Percentiles rank a stretch among this genome's conserved stretches.
phyloP scores from a whole-genome alignment of 2,888 invertebrate species.

The Atherix ibis region DNA sequence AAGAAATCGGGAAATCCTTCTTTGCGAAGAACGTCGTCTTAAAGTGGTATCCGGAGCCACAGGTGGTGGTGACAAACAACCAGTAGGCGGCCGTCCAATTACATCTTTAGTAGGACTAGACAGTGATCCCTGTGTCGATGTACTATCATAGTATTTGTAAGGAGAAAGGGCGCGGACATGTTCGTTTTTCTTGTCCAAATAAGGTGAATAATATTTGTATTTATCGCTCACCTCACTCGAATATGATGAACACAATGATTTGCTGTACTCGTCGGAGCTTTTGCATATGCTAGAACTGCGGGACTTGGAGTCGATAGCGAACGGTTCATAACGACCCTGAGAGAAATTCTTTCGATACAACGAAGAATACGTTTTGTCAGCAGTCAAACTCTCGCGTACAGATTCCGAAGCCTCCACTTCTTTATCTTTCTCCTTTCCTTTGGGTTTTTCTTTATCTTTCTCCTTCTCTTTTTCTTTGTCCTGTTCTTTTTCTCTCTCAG shows the following conservation, averaged over 20 bases:
- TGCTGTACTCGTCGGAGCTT: conserved; percentile 19
- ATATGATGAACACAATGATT: conserved; percentile 21
- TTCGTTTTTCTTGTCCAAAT: conserved; percentile 19
- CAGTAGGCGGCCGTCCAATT: conserved; percentile 25
- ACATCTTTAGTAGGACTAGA: conserved; percentile 11
- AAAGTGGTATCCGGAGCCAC: conserved; percentile 18
- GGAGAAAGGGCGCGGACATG: conserved; percentile 15
- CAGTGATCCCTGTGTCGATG: conserved; percentile 14
- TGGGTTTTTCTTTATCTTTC: too few relatives aligned
- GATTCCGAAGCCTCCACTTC: too few relatives aligned
- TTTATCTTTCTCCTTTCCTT: too few relatives aligned
- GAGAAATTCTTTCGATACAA: too few relatives aligned
- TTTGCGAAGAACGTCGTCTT: conserved; percentile 33
- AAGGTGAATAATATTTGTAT: conserved; percentile 30
- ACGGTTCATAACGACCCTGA: conserved; percentile 14
- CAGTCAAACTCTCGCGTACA: too few relatives aligned
- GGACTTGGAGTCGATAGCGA: conserved; percentile 14
- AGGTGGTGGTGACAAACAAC: conserved; percentile 22
- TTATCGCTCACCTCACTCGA: conserved; percentile 28
- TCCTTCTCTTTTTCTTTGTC: too few relatives aligned
- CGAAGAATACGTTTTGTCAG: too few relatives aligned
- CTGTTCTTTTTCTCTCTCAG: too few relatives aligned
- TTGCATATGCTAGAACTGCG: conserved; percentile 23
- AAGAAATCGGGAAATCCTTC: conserved; percentile 55
- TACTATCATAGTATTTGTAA: conserved; percentile 20